Evolutionary conservation across 1,140 invertebrate species (phyloP), one percentile per base, ranked within the genome.

Genomic region (Nomia melanderi): DNA sequence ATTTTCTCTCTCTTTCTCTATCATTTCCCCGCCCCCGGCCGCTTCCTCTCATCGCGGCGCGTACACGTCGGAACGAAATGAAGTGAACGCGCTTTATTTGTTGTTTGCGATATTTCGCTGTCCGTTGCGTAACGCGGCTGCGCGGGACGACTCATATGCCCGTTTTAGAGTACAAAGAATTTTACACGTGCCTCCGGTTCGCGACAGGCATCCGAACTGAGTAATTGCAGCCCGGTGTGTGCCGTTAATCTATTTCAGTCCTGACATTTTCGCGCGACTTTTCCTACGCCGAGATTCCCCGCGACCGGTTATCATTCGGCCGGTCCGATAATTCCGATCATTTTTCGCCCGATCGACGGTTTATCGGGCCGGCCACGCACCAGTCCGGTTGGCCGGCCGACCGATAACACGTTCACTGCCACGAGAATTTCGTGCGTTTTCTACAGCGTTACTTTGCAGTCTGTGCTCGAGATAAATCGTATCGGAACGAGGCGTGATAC

Each of bases 151-250:
- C 65, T 76, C 73, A 69, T 67, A 76, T n/a, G 73, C 39, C 65
- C 64, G 65, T 76, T 76, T 76, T 67, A 76, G 73, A 69, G 54
- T 59, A 76, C 73, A 69, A 69, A 76, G 73, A 76, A 76, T 76
- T 76, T 76, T 76, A 76, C 72, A 75, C 72, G 72, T 75, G 72
- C 72, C 41, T 44, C 36, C 72, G 50, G 25, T 72, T 72, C 70
- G 70, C 59, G 63, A 65, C 53, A 76, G 39, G 65, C 64, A 76
- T 76, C 12, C 39, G 64, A 67, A 67, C 39, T 23, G 73, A 69
- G 73, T 76, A 69, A 76, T 76, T 59, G 64, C 73, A 76, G 50
- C 20, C 31, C 6, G 41, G 31, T 33, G n/a, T 66, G 36, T n/a
- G 14, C n/a, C 47, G 23, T 50, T 44, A 36, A 50, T 76, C 65